Evolutionary conservation across 2,797 vertebrate species (phyloP), one percentile per base, ranked within the genome.

Genomic region (Myotis planiceps): DNA sequence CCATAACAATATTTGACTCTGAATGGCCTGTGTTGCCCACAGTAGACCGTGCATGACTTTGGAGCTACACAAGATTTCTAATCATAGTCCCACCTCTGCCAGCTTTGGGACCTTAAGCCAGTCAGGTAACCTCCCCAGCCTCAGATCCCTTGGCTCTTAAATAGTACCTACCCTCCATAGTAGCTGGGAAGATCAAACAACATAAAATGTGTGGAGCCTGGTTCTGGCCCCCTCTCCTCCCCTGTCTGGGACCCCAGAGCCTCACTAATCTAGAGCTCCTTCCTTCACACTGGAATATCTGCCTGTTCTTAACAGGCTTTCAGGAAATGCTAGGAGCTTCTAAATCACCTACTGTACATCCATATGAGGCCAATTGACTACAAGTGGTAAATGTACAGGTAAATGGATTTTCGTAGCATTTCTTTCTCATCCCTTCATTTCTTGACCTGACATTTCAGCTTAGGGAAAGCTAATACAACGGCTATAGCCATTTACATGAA

Each of bases 401-500:
- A 69, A 94, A 88, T 58, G 15, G 14, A 34, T 60, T 82, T 74
- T 71, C 13, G n/a, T 82, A 65, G 14, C 1, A 74, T 88, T 84
- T 88, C 29, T 87, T 76, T 84, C 63, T 88, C 34, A 60, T 21
- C 1, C 37, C 14, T 32, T 90, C 65, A 34, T 34, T 78, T 63
- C 72, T 85, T 69, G 16, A 71, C 63, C 53, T 91, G 45, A 78
- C 80, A 21, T 80, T 55, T 42, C 27, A 65, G 71, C 29, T 69
- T 92, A 87, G n/a, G 51, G 16, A 78, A 94, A 87, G 37, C 21
- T 93, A 93, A 79, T 58, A 58, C 32, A 91, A 92, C 15, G 82
- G 55, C 34, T 80, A 68, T 80, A 69, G n/a, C 42, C 45, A 74
- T n/a, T 55, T 69, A 32, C 13, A 60, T 42, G 81, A 82, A 53